Evolutionary conservation across 2,888 invertebrate genomes (phyloP), one percentile per base, ranked within the genome.

Genomic region (Yponomeuta cagnagella): DNA sequence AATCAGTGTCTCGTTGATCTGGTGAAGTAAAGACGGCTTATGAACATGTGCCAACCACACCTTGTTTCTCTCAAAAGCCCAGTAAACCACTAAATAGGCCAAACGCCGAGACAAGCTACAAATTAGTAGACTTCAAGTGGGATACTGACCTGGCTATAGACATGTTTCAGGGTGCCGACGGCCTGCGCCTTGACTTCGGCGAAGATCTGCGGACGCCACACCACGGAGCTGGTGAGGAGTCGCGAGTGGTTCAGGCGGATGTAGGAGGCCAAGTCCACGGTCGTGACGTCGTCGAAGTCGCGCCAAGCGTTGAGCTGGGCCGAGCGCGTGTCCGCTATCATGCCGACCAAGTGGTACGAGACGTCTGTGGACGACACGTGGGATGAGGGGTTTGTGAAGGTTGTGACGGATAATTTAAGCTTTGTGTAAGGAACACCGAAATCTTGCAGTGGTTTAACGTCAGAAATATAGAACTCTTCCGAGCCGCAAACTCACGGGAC

Each of bases 211-310:
- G 97, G 96, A 33, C 97, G 93, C 97, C 97, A 97, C 72, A 94
- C 92, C 33, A 97, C 88, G n/a, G 94, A 94, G 73, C 97, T 96
- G 1, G 96, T 96, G 15, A 97, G 91, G 0, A 97, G 90, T 63
- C 97, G 93, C 0, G 97, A 97, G 81, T 97, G 97, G 87, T 97
- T 97, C 75, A 97, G 93, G 43, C 95, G 94, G 68, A 97, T 88
- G 82, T 96, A 97, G 33, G 96, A 97, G 4, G 95, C 94, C 33
- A 97, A 87, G 84, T 97, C 97, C 3, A 95, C 94, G 65, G 97
- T 94, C 2, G 94, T 93, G 76, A 96, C 94, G 82, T 97, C 96
- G 74, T 97, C 96, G 79, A 95, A 97, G 76, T 96, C 95, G 63
- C 97, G 93, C 96, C 97, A 97, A 12, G 96, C 93, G 82, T 96